Evolutionary conservation across 2,797 vertebrate species (phyloP), one percentile per base, ranked within the genome.

Genomic region (Microhierax caerulescens): DNA sequence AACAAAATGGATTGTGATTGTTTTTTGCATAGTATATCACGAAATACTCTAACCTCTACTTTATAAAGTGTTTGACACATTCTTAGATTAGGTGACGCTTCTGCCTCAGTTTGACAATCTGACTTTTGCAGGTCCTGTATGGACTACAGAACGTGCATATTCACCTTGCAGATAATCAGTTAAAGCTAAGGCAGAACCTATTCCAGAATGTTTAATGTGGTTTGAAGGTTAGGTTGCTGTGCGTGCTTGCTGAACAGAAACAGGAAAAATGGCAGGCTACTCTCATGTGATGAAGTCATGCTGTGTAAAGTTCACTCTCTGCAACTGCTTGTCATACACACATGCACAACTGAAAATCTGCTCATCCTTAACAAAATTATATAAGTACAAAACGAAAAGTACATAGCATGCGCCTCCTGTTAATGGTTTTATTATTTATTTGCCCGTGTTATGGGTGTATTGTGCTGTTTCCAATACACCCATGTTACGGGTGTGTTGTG

Each of bases 181-280:
- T 47, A 75, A n/a, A 82, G 59, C 65, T 27, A 37, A 79, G 30
- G 6, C 47, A 53, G 75, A 47, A 51, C 6, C 21, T 21, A 17
- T 59, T 77, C 34, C 11, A 39, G 19, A 20, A 7, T 17, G 28
- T 72, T 67, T 76, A 72, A 25, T 47, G 7, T 0, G 0, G 47
- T 83, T 13, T 79, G 84, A 63, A 84, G 53, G 64, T 56, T 69
- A 86, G 50, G 25, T 59, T 91, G 39, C 61, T 65, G 53, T 84
- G 76, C 25, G 5, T 83, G 68, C 82, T 91, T 73, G 54, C 39
- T 77, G 70, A 72, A 30, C 43, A 70, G 82, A 70, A 87, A 39
- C 37, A 13, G 85, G 50, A 93, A 95, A 84, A 79, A 73, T 63
- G 90, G 93, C 85, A 90, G 91, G 39, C 93, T 54, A 5, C 64